Conservation (phyloP, 2,797 vertebrate genomes). For the Pitangus sulphuratus region DNA sequence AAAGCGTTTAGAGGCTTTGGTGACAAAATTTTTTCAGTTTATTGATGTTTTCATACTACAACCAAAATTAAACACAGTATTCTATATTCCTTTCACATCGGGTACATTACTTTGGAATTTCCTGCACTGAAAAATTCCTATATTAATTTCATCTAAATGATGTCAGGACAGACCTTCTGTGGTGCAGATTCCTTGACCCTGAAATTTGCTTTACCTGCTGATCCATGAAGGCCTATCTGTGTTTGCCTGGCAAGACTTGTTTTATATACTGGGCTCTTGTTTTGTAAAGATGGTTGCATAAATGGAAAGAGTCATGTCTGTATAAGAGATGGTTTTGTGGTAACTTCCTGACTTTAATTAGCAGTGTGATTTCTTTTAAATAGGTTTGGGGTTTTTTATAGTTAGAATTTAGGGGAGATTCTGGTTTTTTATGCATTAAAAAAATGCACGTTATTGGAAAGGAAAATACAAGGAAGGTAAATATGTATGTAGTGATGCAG, state of each 20-base stretch:
- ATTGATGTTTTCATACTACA: not conserved
- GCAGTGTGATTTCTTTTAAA: not conserved
- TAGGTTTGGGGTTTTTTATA: not conserved
- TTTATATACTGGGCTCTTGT: not conserved
- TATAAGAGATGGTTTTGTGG: not conserved
- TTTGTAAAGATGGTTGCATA: not conserved
- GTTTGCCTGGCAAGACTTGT: not conserved
- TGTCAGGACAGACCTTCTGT: not conserved
- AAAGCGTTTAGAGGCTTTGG: not conserved
- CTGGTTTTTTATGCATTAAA: not conserved
- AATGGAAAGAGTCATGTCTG: not conserved
- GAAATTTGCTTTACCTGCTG: not conserved
- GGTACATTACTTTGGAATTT: not conserved
- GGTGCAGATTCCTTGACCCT: not conserved
- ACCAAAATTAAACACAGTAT: not conserved
- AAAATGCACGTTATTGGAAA: not conserved
- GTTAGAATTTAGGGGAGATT: not conserved
- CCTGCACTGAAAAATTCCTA: not conserved
- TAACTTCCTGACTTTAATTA: not conserved
- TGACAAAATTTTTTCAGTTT: not conserved
- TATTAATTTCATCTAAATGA: not conserved
- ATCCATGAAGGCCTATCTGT: not conserved
- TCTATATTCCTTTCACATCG: not conserved
- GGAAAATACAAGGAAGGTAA: not conserved
- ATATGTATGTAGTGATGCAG: fast-evolving